These are phyloP conservation scores for Lithosia quadra DNA, from an alignment of 2,888 invertebrate species.

Conservation along the genomic window DNA sequence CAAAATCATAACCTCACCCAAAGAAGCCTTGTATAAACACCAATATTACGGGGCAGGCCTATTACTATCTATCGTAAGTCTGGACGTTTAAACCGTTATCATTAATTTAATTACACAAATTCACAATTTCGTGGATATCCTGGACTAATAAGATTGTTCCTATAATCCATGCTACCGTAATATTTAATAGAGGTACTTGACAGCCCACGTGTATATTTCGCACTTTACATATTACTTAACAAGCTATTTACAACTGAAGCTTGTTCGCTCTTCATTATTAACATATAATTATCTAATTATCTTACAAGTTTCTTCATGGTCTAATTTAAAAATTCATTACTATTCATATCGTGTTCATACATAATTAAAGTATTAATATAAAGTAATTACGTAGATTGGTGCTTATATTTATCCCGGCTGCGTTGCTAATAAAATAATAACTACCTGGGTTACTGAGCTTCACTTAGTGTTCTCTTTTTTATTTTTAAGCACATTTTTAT, in stretches of 20 bases:
- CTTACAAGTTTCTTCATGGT: slow-evolving; percentile 11
- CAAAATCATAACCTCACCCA: not conserved
- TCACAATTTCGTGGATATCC: not conserved
- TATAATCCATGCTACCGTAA: not conserved
- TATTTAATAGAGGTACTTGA: no score
- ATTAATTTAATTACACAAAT: not conserved
- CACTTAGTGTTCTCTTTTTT: not conserved
- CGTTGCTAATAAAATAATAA: not conserved
- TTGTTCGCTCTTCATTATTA: slow-evolving; percentile 17
- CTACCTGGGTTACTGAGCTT: not conserved
- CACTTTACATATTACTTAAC: not conserved
- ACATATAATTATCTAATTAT: slow-evolving; percentile 19
- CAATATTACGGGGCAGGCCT: no score
- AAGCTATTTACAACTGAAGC: slow-evolving; percentile 5
- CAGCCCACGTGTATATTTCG: not conserved
- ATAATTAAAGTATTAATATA: slow-evolving; percentile 14
- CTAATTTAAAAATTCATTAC: slow-evolving; percentile 14
- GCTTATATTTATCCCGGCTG: not conserved
- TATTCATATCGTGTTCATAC: slow-evolving; percentile 14
- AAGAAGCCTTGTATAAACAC: no score
- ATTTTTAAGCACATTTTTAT: no score
- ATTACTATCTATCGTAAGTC: not conserved
- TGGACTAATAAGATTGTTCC: not conserved
- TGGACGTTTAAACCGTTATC: not conserved
- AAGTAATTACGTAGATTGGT: slow-evolving; percentile 2